Conservation (phyloP, 2,797 vertebrate species). For the Halcyon badia region DNA sequence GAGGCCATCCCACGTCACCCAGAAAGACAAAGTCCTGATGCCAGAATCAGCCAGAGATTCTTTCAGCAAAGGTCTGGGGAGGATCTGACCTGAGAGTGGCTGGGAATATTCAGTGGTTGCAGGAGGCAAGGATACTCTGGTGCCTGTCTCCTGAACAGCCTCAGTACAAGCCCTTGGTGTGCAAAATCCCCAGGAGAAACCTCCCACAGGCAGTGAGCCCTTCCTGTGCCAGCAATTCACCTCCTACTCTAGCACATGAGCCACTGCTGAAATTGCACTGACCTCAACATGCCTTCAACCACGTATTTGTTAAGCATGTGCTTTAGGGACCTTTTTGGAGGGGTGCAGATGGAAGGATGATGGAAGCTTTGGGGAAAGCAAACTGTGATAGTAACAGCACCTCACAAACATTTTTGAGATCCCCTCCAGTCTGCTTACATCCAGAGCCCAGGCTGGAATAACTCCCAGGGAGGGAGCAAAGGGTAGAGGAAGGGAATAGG, state of each 20-base stretch:
- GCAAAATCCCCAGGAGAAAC: background rate
- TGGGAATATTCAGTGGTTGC: background rate
- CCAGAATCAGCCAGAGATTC: background rate
- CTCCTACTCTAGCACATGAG: background rate
- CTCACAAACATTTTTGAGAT: background rate
- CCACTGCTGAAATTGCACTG: background rate
- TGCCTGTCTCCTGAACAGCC: background rate
- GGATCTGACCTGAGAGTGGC: background rate
- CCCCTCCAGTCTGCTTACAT: background rate
- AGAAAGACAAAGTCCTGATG: background rate
- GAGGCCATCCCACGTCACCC: background rate
- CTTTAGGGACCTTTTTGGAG: background rate
- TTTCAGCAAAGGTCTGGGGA: background rate
- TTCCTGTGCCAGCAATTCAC: background rate
- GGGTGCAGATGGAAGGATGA: background rate
- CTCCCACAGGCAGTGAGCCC: accelerated
- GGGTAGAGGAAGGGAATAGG: background rate
- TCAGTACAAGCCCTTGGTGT: background rate
- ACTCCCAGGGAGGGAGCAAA: background rate
- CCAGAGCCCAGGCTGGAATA: background rate
- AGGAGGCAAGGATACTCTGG: background rate
- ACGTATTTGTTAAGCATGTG: background rate
- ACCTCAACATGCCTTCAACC: background rate
- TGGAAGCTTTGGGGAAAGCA: background rate
- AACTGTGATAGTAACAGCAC: background rate